Base-by-base conservation (phyloP, 2,797 vertebrate species). In the Eutrigla gurnardus region DNA sequence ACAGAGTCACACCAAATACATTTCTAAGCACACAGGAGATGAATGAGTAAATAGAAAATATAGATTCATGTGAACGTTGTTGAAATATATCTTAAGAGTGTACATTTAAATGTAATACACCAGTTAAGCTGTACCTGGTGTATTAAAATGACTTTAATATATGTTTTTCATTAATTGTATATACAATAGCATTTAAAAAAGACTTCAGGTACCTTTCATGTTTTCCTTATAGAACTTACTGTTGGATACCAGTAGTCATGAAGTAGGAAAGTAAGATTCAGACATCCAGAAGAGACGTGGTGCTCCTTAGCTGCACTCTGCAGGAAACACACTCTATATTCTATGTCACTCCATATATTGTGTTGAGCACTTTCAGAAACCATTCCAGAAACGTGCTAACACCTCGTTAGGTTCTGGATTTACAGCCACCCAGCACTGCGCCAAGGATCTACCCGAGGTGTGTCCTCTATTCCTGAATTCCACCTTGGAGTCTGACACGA, bases 401-500 rank as follows among this genome's bases (percentile, higher is more conserved):
- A 35, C 49, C 10, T 82, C 53, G 13, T 77, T 69, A 73, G 14
- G 35, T 58, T 70, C 71, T 55, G 62, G 62, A 73, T 76, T 73
- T 40, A 66, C 60, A 59, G 39, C 11, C 61, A 6, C 1, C n/a
- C 25, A 65, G 53, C 13, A 25, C 25, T 25, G 18, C 39, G 37
- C 77, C 75, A 78, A 70, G 76, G 54, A 77, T 54, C 37, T 65
- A 32, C 18, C 58, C 43, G 61, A 77, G 50, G 52, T 73, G 32
- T 37, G 4, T 77, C 82, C 82, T 81, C 73, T 75, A 72, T 86
- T 85, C 75, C 40, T 78, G 78, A 81, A 76, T 80, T 71, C 72
- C 67, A 75, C 81, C 80, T 78, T 81, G 80, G 68, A 79, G 57
- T 54, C 54, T 68, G 68, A 85, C 69, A 68, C 1, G 2, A 64